phyloP scores from a whole-genome alignment of 2,113 vertebrate genomes.

The Oreochromis tanganicae region DNA sequence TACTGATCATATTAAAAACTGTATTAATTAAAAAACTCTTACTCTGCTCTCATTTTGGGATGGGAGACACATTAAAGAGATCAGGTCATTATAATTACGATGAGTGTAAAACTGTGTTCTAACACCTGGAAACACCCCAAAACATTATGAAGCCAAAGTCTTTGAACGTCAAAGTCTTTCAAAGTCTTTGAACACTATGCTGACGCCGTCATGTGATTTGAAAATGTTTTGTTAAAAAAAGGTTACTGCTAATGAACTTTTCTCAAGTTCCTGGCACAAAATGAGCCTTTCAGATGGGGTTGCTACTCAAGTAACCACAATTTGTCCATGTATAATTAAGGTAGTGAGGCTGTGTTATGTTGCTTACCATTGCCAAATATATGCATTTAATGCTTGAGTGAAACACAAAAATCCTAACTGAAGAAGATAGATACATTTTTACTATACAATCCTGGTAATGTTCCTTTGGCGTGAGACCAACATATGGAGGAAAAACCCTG shows the following conservation, averaged over 20 bases:
- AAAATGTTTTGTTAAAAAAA: neutral
- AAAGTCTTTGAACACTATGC: neutral
- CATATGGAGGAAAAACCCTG: neutral
- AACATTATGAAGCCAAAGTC: neutral
- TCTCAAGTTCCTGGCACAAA: neutral
- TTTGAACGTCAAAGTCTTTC: neutral
- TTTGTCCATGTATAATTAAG: neutral
- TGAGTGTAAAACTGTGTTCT: neutral
- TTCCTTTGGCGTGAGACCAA: neutral
- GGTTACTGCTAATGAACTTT: neutral
- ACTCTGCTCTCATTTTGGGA: fast-evolving
- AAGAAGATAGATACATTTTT: neutral
- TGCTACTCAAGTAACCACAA: neutral
- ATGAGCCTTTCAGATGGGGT: neutral
- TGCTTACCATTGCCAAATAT: neutral
- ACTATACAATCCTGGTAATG: neutral
- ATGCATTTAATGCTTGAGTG: neutral
- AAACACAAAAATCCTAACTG: neutral
- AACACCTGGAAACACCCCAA: fast-evolving
- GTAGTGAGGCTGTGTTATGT: neutral
- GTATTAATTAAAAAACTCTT: neutral
- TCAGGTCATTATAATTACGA: neutral
- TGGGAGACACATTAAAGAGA: too few species aligned
- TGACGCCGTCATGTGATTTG: neutral
- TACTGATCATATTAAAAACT: neutral